Base-by-base conservation (phyloP, 2,888 invertebrate genomes). In the Augiades crinisus region DNA sequence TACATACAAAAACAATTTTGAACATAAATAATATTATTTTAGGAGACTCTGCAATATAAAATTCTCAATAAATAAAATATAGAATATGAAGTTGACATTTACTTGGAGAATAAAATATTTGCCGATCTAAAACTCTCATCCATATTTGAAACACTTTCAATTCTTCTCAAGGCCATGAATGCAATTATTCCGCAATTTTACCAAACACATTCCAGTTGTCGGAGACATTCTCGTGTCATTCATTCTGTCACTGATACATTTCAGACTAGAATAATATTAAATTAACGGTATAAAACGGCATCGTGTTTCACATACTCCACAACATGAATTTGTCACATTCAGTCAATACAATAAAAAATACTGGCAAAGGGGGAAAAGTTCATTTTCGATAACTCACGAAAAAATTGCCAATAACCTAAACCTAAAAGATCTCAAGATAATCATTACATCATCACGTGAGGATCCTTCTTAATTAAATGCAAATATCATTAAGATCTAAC, bases 381-480 rank as follows among this genome's bases (percentile, higher is more conserved):
- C 55, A 55, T 60, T 63, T 64, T 64, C 60, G 63, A 63, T 51
- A 34, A 31, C 58, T 60, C 57, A 60, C 60, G 67, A 69, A 72
- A n/a, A 71, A 68, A 68, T 65, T 64, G 69, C 71, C 71, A 72
- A 67, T 72, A 73, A 72, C 72, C 76, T 78, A 76, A 62, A 58
- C 51, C 56, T 60, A 67, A 68, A 73, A 74, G 72, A 75, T 75
- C 68, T 75, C 72, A 74, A 81, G 75, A 51, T 38, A 51, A 44
- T 45, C 2, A 37, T 59, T 38, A 68, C 63, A 65, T 70, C 75
- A 79, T 69, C 73, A 70, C 70, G 65, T 72, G 66, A 74, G 72
- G 73, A 72, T 72, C 70, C 65, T 63, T 75, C 80, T 79, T 81
- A 82, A 75, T 78, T 84, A 86, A 86, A 86, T 84, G 84, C 86